phyloP scores from a whole-genome alignment of 2,888 invertebrate genomes.

The Lydus trimaculatus region DNA sequence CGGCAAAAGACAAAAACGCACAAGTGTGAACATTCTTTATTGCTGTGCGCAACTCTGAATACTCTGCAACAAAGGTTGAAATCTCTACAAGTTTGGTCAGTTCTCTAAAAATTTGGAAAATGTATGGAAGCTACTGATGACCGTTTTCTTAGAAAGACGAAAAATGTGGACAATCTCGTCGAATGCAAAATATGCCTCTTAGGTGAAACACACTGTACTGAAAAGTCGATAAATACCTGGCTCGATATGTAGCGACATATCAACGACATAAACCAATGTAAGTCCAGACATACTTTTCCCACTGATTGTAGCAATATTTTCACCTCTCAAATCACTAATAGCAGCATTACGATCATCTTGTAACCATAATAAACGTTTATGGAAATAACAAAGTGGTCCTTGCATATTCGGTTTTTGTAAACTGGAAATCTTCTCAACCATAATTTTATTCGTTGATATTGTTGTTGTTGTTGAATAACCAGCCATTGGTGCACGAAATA shows the following conservation, averaged over 20 bases:
- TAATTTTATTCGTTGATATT: slow-evolving; percentile 30
- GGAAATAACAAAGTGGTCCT: slow-evolving; percentile 81
- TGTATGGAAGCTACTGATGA: no score
- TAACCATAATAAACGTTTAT: slow-evolving; percentile 84
- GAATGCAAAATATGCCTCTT: no score
- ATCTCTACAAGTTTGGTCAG: no score
- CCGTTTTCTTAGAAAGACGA: no score
- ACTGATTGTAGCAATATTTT: slow-evolving; percentile 73
- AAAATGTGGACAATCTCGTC: no score
- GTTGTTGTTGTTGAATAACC: slow-evolving; percentile 41
- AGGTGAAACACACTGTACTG: no score
- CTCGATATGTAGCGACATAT: slow-evolving; percentile 65
- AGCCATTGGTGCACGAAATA: slow-evolving; percentile 75
- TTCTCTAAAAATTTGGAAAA: no score
- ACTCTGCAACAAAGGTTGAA: no score
- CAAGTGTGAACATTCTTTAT: no score
- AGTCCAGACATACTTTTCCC: slow-evolving; percentile 71
- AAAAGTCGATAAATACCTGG: slow-evolving; percentile 57
- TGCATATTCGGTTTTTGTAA: slow-evolving; percentile 67
- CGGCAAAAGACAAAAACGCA: no score
- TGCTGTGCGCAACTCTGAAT: no score
- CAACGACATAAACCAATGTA: slow-evolving; percentile 75
- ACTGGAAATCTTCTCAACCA: slow-evolving; percentile 54
- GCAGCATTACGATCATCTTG: slow-evolving; percentile 76
- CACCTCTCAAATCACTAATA: slow-evolving; percentile 77